phyloP scores from a whole-genome alignment of 64 coral and sea anemone species.

The Pocillopora damicornis region DNA sequence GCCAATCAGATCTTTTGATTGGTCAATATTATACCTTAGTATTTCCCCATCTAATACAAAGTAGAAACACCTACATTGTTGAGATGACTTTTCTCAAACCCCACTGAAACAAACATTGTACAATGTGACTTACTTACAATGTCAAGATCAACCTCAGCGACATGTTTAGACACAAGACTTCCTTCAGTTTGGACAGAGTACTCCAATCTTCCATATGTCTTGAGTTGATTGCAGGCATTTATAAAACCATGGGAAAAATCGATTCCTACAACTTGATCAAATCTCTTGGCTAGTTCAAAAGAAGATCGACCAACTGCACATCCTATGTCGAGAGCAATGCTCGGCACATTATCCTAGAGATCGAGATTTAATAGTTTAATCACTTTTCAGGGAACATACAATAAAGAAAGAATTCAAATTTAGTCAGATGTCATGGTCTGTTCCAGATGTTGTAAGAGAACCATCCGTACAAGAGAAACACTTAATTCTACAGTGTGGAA shows the following conservation, averaged over 20 bases:
- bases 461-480: no score
- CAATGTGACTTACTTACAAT: slow-evolving; percentile 29
- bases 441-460: no score
- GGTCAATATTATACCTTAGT: no score
- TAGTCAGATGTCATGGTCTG: no score
- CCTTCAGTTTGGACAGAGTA: slow-evolving; percentile 60
- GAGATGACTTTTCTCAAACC: neutral
- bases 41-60: neutral
- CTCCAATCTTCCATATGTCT: slow-evolving; percentile 42
- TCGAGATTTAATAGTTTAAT: neutral
- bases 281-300: slow-evolving; percentile 53
- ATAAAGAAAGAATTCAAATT: no score
- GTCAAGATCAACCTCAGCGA: slow-evolving; percentile 28
- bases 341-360: slow-evolving; percentile 35
- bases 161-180: slow-evolving; percentile 43
- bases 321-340: slow-evolving; percentile 52
- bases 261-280: slow-evolving; percentile 60
- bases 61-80: no score
- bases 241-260: slow-evolving; percentile 50
- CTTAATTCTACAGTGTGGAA: no score
- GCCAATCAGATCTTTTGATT: no score
- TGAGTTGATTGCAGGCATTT: slow-evolving; percentile 28
- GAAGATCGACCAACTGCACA: slow-evolving; percentile 58
- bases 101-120: neutral
- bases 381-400: neutral